Evolutionary conservation across 2,797 vertebrate genomes (phyloP).

Genomic region (Enteromius afrohamiltoni): DNA sequence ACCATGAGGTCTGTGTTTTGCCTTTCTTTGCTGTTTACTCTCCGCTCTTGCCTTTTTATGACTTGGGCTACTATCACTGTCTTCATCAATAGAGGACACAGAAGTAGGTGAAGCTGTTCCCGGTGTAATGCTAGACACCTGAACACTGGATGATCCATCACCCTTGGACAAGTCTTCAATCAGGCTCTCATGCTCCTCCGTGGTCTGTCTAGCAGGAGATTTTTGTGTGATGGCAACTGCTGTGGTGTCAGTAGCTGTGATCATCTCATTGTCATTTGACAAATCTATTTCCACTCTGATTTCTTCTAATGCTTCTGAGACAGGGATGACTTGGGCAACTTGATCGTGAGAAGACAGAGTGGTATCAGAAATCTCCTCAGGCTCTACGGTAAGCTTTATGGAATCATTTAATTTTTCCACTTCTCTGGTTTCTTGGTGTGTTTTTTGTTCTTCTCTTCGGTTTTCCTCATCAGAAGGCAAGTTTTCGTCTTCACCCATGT

Average conservation of each 20-base stretch:
- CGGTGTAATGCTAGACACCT: constrained; percentile 92
- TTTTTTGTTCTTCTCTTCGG: constrained; percentile 70
- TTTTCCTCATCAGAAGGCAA: constrained; percentile 89
- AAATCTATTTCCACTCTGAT: constrained; percentile 39
- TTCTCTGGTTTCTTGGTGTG: constrained; percentile 71
- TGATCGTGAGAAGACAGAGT: constrained; percentile 75
- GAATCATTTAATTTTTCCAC: constrained; percentile 70
- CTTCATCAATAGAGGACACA: constrained; percentile 95
- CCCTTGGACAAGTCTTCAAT: constrained; percentile 92
- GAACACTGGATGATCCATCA: constrained; percentile 92
- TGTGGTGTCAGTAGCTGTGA: constrained; percentile 74
- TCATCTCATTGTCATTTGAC: constrained; percentile 34
- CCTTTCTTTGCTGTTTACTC: constrained; percentile 90
- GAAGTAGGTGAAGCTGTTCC: constrained; percentile 91
- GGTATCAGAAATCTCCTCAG: constrained; percentile 78
- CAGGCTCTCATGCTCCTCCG: constrained; percentile 85
- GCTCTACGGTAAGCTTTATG: constrained; percentile 74
- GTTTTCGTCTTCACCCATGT: constrained; percentile 90
- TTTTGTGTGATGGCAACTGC: constrained; percentile 73
- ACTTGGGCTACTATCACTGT: constrained; percentile 96
- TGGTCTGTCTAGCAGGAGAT: constrained; percentile 71
- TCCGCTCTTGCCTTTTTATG: constrained; percentile 88
- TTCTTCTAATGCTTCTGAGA: constrained; percentile 41
- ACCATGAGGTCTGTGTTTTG: constrained; percentile 88
- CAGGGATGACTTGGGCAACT: constrained; percentile 69